Percentiles rank a stretch among this genome's conserved stretches.
These are phyloP conservation scores for Semotilus atromaculatus DNA, from an alignment of 2,797 vertebrate species.

Conservation along the genomic window DNA sequence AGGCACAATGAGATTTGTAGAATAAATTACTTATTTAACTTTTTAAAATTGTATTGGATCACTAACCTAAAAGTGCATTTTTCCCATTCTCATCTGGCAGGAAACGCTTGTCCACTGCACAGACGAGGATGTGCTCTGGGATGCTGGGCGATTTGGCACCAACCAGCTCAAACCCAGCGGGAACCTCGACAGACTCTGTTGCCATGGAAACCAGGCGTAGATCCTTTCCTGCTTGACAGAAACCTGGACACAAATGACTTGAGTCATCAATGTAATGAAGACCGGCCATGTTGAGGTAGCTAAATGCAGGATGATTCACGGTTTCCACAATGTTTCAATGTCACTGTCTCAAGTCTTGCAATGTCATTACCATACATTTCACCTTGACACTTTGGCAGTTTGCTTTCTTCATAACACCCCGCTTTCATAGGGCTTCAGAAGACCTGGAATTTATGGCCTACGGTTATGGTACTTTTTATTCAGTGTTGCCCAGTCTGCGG, in stretches of 20 bases:
- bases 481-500: neutral
- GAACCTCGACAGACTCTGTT: constrained; percentile 90
- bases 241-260: constrained; percentile 79
- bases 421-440: neutral
- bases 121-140: constrained; percentile 95
- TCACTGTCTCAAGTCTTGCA: neutral
- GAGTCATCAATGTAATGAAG: neutral
- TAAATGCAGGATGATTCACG: neutral
- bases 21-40: neutral
- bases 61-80: constrained; percentile 99
- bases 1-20: neutral
- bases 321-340: neutral
- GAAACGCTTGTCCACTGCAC: constrained; percentile 95
- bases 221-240: constrained; percentile 99
- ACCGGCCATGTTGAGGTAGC: neutral
- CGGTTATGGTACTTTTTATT: neutral
- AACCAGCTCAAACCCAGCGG: constrained; percentile 92
- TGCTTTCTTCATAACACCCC: neutral
- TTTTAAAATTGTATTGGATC: neutral
- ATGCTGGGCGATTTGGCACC: constrained; percentile 95
- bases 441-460: neutral
- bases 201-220: constrained; percentile 92
- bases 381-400: neutral
- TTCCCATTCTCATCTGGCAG: constrained; percentile 97
- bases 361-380: neutral